phyloP scores from a whole-genome alignment of 2,797 vertebrate species.

The Pterois miles region DNA sequence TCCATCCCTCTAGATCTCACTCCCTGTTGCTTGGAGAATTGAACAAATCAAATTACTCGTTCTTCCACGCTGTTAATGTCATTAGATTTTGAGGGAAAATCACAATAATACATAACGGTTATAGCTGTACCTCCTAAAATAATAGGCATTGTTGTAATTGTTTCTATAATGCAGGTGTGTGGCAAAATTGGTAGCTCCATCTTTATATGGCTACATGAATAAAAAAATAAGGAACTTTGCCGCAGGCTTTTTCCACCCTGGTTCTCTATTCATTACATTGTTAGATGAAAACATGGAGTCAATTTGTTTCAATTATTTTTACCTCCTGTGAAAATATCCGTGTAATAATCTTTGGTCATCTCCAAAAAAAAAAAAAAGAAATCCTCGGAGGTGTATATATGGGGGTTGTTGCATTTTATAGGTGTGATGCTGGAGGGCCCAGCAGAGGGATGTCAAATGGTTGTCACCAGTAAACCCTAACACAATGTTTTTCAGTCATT shows the following conservation, averaged over 20 bases:
- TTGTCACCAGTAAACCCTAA: constrained; percentile 39
- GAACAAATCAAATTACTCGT: constrained; percentile 70
- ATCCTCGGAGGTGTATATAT: constrained; percentile 29
- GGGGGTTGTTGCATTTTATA: constrained; percentile 26
- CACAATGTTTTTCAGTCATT: constrained; percentile 15
- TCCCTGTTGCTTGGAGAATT: constrained; percentile 61
- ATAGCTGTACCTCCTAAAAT: constrained; percentile 49
- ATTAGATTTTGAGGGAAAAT: constrained; percentile 65
- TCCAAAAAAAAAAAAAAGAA: constrained; percentile 46
- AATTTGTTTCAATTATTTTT: constrained; percentile 73
- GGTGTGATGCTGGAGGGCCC: constrained; percentile 37
- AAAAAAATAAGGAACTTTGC: constrained; percentile 59
- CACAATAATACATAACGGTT: constrained; percentile 51
- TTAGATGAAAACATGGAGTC: constrained; percentile 64
- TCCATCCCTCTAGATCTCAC: constrained; percentile 24
- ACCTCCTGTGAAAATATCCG: constrained; percentile 52
- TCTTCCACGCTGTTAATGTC: constrained; percentile 65
- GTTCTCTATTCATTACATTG: constrained; percentile 70
- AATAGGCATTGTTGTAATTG: constrained; percentile 60
- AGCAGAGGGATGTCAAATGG: constrained; percentile 36
- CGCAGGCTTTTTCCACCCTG: constrained; percentile 58
- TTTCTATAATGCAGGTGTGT: constrained; percentile 55
- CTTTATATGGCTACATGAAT: constrained; percentile 49
- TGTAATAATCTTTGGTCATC: constrained; percentile 71
- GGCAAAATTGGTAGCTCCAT: constrained; percentile 31